Base-by-base conservation (phyloP, 37 sponge, comb jelly and placozoan genomes). In the Cladorhizidae sp. region DNA sequence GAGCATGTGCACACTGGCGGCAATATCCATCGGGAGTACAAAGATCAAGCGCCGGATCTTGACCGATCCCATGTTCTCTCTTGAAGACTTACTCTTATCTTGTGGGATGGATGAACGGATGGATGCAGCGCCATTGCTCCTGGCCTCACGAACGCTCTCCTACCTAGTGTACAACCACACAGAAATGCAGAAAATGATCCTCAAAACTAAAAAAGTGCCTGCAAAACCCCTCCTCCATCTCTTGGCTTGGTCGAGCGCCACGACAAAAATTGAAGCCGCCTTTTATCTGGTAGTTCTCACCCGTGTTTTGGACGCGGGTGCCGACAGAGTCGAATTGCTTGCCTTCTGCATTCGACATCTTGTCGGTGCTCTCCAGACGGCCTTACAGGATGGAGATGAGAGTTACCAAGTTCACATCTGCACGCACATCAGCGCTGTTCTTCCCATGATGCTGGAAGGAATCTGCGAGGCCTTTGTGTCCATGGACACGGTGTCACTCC, bases 91-190 rank as follows among this genome's bases (percentile, higher is more conserved):
- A 28, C 22, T 52, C 56, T 21, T 42, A 50, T 23, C 38, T 22
- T 25, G 11, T 29, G 40, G 26, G 20, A 2, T 67, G 45, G 26
- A n/a, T 42, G 45, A 25, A 20, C 45, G 43, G 32, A 35, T 28
- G 11, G 68, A 79, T 22, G 42, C 37, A 32, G 54, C 32, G 0
- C 64, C 49, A 25, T 1, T 71, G 45, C 21, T 35, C 0, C 45
- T 59, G 0, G 58, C 31, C 17, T 18, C 18, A 15, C 56, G 67
- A 54, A 43, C 67, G 22, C 12, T 83, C 18, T 42, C 45, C 31
- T 83, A 74, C 62, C 36, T 64, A 15, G 65, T 64, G 12, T 83
- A 74, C 75, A 83, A 83, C n/a, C 62, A 64, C 75, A 62, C 22
- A 14, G 75, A 83, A 23, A 17, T 40, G 32, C 83, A 83, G 56